A percentile compares a stretch with the other conserved stretches of the same genome.
These are phyloP conservation scores for Saccostrea echinata DNA, from an alignment of 1,140 invertebrate species.

Conservation along the genomic window DNA sequence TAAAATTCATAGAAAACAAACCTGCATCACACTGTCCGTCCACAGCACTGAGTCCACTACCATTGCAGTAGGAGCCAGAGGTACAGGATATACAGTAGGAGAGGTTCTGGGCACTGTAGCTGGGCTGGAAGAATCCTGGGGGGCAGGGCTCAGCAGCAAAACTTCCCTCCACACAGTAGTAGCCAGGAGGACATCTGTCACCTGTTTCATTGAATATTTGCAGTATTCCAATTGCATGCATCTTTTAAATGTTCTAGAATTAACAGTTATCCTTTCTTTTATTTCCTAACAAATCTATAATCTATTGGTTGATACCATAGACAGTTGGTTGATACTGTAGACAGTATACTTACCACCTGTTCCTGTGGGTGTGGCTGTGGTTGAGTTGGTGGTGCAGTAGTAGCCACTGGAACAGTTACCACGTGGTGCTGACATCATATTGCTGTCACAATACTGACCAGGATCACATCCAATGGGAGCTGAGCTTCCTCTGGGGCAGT, in stretches of 20 bases:
- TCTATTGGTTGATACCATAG: not conserved
- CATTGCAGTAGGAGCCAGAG: slow-evolving; percentile 73
- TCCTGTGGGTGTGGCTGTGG: slow-evolving; percentile 69
- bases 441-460: slow-evolving; percentile 73
- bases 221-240: not conserved
- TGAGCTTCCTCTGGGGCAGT: slow-evolving; percentile 71
- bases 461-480: slow-evolving; percentile 72
- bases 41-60: slow-evolving; percentile 65
- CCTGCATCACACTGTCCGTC: slow-evolving; percentile 73
- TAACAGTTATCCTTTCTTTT: too few relatives aligned
- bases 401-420: slow-evolving; percentile 73
- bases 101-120: slow-evolving; percentile 65
- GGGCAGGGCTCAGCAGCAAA: slow-evolving; percentile 64
- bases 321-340: not conserved
- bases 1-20: slow-evolving; percentile 43
- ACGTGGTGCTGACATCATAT: slow-evolving; percentile 66
- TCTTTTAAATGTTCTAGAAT: too few relatives aligned
- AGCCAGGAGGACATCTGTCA: slow-evolving; percentile 70
- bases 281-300: too few relatives aligned
- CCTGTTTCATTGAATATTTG: slow-evolving; percentile 57
- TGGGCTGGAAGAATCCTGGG: slow-evolving; percentile 73
- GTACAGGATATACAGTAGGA: slow-evolving; percentile 74
- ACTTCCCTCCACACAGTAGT: slow-evolving; percentile 72
- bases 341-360: slow-evolving; percentile 67
- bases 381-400: slow-evolving; percentile 73